A percentile compares a stretch with the other conserved stretches of the same genome.
Conservation (phyloP, 2,113 vertebrate species). For the Motacilla alba region DNA sequence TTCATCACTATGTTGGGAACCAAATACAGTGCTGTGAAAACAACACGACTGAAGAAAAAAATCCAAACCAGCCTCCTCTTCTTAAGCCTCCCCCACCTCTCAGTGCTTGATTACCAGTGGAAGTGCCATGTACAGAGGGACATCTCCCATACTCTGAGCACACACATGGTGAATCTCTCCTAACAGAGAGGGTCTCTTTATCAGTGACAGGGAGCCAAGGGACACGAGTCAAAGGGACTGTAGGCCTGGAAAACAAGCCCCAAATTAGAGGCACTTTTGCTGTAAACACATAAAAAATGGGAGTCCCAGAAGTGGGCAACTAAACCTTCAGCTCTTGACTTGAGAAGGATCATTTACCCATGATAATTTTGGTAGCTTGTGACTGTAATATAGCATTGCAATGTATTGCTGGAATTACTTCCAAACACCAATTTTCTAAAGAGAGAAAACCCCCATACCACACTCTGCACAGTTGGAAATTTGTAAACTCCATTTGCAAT, state of each 20-base stretch:
- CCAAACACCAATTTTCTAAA: not conserved
- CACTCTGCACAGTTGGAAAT: not conserved
- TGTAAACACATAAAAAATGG: not conserved
- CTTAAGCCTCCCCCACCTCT: not conserved
- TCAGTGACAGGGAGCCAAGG: not conserved
- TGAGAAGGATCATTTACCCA: not conserved
- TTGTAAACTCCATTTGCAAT: slow-evolving; percentile 1
- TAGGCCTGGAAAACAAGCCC: not conserved
- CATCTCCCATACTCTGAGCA: not conserved
- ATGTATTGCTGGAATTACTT: not conserved
- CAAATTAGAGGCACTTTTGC: not conserved
- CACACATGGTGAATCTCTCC: accelerated
- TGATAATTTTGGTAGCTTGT: not conserved
- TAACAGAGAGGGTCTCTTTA: accelerated
- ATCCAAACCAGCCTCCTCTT: not conserved
- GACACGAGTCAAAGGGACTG: not conserved
- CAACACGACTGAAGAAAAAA: not conserved
- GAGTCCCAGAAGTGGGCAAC: not conserved
- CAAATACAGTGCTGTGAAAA: not conserved
- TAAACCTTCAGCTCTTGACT: not conserved
- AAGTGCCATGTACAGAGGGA: not conserved
- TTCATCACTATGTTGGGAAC: not conserved
- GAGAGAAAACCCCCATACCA: not conserved
- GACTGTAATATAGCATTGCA: not conserved
- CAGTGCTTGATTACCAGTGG: not conserved